These are phyloP conservation scores for Acrocephalus kingi DNA, from an alignment of 2,113 vertebrate genomes.

Conservation along the genomic window DNA sequence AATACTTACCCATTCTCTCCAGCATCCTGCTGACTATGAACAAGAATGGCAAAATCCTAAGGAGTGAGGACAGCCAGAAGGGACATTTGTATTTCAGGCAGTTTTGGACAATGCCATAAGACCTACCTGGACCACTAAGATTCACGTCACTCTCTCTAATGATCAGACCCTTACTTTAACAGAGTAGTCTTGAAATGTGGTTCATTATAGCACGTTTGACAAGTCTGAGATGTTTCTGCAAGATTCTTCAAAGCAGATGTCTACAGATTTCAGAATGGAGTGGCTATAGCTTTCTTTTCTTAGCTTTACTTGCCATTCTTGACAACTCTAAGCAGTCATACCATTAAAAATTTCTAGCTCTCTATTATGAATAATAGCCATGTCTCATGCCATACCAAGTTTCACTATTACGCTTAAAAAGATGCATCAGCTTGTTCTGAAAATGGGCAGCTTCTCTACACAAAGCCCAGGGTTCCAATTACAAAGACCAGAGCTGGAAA, in stretches of 20 bases:
- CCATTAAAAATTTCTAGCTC: background rate
- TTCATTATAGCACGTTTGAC: background rate
- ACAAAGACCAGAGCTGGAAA: background rate
- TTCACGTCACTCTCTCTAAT: background rate
- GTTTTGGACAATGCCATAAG: background rate
- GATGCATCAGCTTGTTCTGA: background rate
- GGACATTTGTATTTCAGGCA: background rate
- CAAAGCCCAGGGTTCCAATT: background rate
- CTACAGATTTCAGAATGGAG: background rate
- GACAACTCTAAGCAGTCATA: background rate
- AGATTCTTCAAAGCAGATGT: background rate
- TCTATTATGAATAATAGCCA: background rate
- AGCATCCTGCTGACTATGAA: background rate
- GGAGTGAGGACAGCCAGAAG: background rate
- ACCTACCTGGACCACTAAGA: background rate
- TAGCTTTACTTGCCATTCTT: background rate
- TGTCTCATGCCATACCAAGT: background rate
- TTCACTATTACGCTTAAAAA: background rate
- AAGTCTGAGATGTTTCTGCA: background rate
- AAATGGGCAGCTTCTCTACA: background rate
- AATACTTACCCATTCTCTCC: background rate
- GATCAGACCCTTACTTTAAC: background rate
- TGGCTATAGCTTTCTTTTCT: background rate
- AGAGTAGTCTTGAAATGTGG: background rate
- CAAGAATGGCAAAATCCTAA: background rate